A percentile compares a stretch with the other conserved stretches of the same genome.
Evolutionary conservation across 92 coral and sea anemone species (phyloP).

Genomic region (Montipora capitata): DNA sequence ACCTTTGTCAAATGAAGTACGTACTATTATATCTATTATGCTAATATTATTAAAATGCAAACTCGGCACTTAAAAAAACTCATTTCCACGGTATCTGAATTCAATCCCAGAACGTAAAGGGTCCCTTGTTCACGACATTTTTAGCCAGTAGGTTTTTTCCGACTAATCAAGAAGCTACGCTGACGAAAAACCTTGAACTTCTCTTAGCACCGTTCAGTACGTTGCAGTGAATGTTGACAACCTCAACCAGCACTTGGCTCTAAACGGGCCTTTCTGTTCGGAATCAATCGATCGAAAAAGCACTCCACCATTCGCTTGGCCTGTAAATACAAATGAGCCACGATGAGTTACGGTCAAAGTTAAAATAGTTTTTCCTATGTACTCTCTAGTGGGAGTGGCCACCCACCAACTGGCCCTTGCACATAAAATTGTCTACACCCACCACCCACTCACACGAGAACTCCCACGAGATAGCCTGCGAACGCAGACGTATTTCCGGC

Average conservation of each 20-base stretch:
- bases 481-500: no score
- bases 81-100: neutral
- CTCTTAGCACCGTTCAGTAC: neutral
- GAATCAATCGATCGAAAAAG: conserved; percentile 89
- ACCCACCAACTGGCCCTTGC: no score
- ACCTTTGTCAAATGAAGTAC: no score
- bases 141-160: no score
- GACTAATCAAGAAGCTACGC: neutral
- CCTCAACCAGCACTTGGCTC: neutral
- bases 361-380: no score
- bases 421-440: no score
- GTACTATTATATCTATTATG: no score
- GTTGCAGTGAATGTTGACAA: neutral
- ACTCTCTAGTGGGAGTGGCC: no score
- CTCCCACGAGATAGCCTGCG: no score
- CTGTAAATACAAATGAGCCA: conserved; percentile 48
- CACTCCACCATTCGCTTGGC: conserved; percentile 87
- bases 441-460: no score
- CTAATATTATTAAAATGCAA: no score
- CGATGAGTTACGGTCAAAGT: neutral
- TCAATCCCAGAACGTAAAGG: neutral
- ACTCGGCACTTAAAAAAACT: no score
- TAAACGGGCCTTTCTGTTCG: conserved; percentile 78
- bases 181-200: neutral
- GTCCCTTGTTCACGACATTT: neutral